These are phyloP conservation scores for Columbina picui DNA, from an alignment of 2,113 vertebrate genomes.

Conservation along the genomic window DNA sequence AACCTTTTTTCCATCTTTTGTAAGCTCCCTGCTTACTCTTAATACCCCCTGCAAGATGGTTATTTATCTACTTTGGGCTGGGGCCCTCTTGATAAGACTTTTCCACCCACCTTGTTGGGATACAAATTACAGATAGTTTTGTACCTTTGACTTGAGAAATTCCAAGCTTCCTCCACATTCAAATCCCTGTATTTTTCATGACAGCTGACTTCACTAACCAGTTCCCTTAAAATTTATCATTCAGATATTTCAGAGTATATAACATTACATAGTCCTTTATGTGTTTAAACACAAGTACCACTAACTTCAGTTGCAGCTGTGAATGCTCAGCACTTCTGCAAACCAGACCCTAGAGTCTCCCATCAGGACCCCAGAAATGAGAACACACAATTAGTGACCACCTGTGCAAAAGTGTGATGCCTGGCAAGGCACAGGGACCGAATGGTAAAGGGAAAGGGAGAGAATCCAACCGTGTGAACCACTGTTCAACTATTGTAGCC, in stretches of 20 bases:
- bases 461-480: neutral
- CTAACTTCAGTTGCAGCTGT: slow-evolving; percentile 51
- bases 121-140: slow-evolving; percentile 19
- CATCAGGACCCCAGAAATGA: slow-evolving; percentile 34
- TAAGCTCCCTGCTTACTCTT: slow-evolving; percentile 48
- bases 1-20: slow-evolving; percentile 29
- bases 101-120: slow-evolving; percentile 12
- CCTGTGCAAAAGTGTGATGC: slow-evolving; percentile 60
- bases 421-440: neutral
- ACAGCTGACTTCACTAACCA: slow-evolving; percentile 28
- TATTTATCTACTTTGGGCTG: slow-evolving; percentile 18
- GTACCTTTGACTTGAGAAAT: slow-evolving; percentile 20
- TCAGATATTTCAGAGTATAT: slow-evolving; percentile 16
- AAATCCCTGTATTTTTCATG: slow-evolving; percentile 25
- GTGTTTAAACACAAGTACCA: slow-evolving; percentile 17
- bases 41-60: neutral
- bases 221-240: slow-evolving; percentile 8
- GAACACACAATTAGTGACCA: slow-evolving; percentile 36
- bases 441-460: neutral
- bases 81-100: neutral
- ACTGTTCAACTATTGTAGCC: neutral
- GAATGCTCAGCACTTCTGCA: slow-evolving; percentile 42
- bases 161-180: slow-evolving; percentile 10
- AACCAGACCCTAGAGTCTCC: slow-evolving; percentile 26
- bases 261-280: neutral